phyloP scores from a whole-genome alignment of 2,888 invertebrate species.

The Agrenia bidenticulata region DNA sequence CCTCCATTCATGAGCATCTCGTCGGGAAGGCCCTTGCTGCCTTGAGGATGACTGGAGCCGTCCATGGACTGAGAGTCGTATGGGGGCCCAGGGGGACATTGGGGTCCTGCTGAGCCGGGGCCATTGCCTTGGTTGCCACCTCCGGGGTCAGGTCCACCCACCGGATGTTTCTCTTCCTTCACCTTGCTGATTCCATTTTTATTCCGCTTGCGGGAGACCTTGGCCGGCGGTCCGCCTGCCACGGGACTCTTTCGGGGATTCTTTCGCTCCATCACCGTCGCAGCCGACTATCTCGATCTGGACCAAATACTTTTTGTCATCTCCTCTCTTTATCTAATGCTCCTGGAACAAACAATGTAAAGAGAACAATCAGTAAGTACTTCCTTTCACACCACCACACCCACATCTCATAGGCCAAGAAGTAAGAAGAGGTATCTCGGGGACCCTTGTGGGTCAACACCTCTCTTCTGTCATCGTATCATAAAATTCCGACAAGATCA shows the following conservation, averaged over 20 bases:
- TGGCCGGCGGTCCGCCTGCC: slow-evolving; percentile 47
- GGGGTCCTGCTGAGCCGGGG: background rate
- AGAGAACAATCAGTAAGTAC: no score
- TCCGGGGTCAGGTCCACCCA: slow-evolving; percentile 41
- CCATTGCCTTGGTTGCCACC: slow-evolving; percentile 42
- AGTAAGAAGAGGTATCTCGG: no score
- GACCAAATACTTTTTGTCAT: background rate
- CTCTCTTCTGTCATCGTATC: no score
- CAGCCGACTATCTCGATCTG: background rate
- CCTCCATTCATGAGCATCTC: slow-evolving; percentile 53
- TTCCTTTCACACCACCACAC: no score
- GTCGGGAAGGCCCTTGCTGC: slow-evolving; percentile 47
- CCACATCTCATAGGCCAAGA: slow-evolving; percentile 5
- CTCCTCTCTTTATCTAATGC: background rate
- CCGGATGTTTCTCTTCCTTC: slow-evolving; percentile 52
- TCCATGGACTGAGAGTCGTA: slow-evolving; percentile 46
- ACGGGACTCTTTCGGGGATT: slow-evolving; percentile 51
- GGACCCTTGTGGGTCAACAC: no score
- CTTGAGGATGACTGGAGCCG: slow-evolving; percentile 43
- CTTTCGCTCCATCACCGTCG: slow-evolving; percentile 37
- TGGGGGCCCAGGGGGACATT: slow-evolving; percentile 31
- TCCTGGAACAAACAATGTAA: no score
- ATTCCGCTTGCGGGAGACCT: slow-evolving; percentile 48
- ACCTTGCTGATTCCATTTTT: slow-evolving; percentile 53
- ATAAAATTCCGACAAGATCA: no score